Evolutionary conservation across 1,140 invertebrate genomes (phyloP).

Genomic region (Mylabris phalerata): DNA sequence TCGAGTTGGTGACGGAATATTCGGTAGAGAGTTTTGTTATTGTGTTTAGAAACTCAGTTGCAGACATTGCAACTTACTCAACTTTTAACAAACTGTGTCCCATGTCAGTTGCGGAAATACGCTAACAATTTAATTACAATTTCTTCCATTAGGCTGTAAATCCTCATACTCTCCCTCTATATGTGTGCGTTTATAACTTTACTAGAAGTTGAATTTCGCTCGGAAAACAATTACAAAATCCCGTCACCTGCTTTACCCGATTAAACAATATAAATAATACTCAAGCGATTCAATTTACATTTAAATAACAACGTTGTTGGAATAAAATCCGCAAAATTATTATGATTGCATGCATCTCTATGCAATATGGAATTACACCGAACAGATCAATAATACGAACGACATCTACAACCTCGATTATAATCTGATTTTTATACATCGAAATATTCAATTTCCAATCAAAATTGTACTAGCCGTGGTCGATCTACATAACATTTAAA

Average conservation of each 20-base stretch:
- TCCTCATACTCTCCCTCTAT: no score
- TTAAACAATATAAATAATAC: slow-evolving; percentile 3
- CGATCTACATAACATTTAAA: no score
- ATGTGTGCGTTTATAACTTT: no score
- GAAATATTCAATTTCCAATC: slow-evolving; percentile 11
- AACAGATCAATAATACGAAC: slow-evolving; percentile 12
- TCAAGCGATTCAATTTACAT: slow-evolving; percentile 2
- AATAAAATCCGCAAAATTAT: slow-evolving; percentile 4
- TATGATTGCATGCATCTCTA: no score
- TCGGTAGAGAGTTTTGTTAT: no score
- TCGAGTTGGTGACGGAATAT: no score
- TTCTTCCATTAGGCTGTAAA: slow-evolving; percentile 7
- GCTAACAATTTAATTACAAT: slow-evolving; percentile 20
- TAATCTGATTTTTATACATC: slow-evolving; percentile 27
- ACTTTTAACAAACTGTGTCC: slow-evolving; percentile 18
- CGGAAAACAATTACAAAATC: slow-evolving; percentile 5
- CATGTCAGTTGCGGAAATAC: slow-evolving; percentile 20
- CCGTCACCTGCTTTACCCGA: slow-evolving; percentile 2
- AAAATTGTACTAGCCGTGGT: neutral
- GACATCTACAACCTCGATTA: slow-evolving; percentile 7
- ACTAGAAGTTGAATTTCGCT: neutral
- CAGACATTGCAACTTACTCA: slow-evolving; percentile 17
- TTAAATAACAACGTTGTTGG: slow-evolving; percentile 2
- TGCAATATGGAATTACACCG: no score
- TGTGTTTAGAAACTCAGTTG: slow-evolving; percentile 3